A percentile compares a stretch with the other conserved stretches of the same genome.
Evolutionary conservation across 2,797 vertebrate genomes (phyloP).

Genomic region (Pempheris klunzingeri): DNA sequence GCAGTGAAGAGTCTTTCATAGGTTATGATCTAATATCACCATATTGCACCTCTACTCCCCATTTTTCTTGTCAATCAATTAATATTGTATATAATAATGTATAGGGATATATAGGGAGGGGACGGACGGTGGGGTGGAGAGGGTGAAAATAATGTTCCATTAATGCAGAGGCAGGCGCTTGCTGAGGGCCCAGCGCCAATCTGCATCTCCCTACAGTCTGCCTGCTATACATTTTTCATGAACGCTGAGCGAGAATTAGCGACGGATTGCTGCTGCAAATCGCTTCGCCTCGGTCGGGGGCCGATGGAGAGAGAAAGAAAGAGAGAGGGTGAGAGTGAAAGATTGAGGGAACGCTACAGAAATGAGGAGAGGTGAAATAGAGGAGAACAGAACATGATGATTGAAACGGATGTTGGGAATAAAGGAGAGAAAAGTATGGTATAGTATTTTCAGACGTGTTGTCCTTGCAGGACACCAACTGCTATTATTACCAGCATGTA

Average conservation of each 20-base stretch:
- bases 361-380: slow-evolving; percentile 43
- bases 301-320: slow-evolving; percentile 36
- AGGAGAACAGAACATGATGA: slow-evolving; percentile 35
- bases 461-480: neutral
- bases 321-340: slow-evolving; percentile 29
- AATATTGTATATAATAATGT: too few relatives aligned
- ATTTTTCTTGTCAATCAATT: too few relatives aligned
- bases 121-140: slow-evolving; percentile 35
- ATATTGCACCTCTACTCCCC: too few relatives aligned
- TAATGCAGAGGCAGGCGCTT: slow-evolving; percentile 79
- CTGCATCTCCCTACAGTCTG: slow-evolving; percentile 85
- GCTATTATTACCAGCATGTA: neutral
- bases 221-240: slow-evolving; percentile 88
- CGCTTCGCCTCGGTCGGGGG: slow-evolving; percentile 77
- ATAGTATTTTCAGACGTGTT: slow-evolving; percentile 11
- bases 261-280: slow-evolving; percentile 83
- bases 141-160: slow-evolving; percentile 80
- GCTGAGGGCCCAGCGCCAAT: slow-evolving; percentile 79
- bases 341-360: slow-evolving; percentile 19
- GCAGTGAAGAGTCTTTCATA: too few relatives aligned
- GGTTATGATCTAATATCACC: too few relatives aligned
- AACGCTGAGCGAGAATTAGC: slow-evolving; percentile 86
- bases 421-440: neutral
- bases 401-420: slow-evolving; percentile 29
- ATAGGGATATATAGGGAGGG: slow-evolving; percentile 26